Evolutionary conservation across 2,888 invertebrate species (phyloP), one percentile per base, ranked within the genome.

Genomic region (Sphaerophoria rueppellii): DNA sequence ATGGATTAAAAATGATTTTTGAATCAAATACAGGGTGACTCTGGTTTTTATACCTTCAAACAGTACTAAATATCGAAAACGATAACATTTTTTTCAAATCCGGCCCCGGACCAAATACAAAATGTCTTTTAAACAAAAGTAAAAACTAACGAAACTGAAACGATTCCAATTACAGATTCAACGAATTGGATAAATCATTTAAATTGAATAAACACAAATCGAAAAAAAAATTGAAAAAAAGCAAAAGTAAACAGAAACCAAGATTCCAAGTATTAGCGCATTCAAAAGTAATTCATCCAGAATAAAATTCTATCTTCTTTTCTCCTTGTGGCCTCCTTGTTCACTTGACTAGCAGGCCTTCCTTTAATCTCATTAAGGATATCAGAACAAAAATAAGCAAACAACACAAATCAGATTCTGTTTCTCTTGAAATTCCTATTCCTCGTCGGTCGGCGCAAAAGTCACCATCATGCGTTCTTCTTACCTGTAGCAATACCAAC

Each of bases 141-240:
- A 24, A 24, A 24, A 24, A 24, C 24, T n/a, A n/a, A n/a, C 24
- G 2, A 24, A 24, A 24, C 24, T 24, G 24, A 43, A 43, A 9
- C 43, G 4, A 43, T 43, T 43, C 4, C 40, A 60, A 43, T 67
- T 83, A 70, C 72, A 67, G 74, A 77, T 69, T 57, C 77, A 83
- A 71, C 77, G 83, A 86, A 70, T 74, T 58, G 81, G 71, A 86
- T 86, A 86, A 86, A 78, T 74, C 74, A 77, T 82, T 74, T 54
- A 78, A 81, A 71, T 77, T 43, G 77, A 74, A 77, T 74, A 60
- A 70, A 71, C 55, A 7, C 32, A 35, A 55, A 67, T 48, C 48
- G 40, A 54, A 70, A 1, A n/a, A 55, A 48, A 37, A 55, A 24
- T 24, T 6, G 73, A 72, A 72, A 72, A 72, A 63, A 65, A 46